A percentile compares a stretch with the other conserved stretches of the same genome.
phyloP scores from a whole-genome alignment of 2,113 vertebrate species.

The Ursus arctos region DNA sequence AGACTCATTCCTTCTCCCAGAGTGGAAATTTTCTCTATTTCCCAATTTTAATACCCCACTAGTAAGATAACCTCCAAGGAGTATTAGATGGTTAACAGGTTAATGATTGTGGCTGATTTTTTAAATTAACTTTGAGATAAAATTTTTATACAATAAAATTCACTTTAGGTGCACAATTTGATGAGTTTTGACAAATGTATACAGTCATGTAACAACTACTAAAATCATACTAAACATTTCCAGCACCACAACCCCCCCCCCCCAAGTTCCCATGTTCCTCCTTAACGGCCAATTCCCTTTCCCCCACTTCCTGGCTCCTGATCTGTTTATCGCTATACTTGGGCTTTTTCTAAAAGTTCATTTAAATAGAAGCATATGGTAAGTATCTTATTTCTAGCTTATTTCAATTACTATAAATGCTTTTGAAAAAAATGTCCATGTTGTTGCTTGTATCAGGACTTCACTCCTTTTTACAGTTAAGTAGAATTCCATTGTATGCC shows the following conservation, averaged over 20 bases:
- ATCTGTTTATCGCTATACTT: neutral
- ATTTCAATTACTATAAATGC: neutral
- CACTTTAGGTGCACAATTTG: neutral
- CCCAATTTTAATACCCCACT: neutral
- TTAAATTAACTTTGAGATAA: neutral
- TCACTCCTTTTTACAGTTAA: neutral
- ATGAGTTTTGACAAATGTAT: neutral
- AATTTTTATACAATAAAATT: neutral
- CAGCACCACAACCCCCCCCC: neutral
- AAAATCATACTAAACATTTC: neutral
- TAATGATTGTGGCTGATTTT: conserved; percentile 5
- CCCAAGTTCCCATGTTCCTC: neutral
- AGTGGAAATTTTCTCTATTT: conserved; percentile 14
- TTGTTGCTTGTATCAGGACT: neutral
- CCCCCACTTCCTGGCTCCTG: neutral
- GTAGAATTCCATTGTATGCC: neutral
- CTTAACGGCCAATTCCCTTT: neutral
- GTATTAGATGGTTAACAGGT: neutral
- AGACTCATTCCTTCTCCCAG: neutral
- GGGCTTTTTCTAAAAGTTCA: neutral
- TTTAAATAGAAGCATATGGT: neutral
- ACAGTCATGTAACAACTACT: neutral
- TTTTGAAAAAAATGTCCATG: neutral
- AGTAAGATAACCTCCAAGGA: conserved; percentile 5
- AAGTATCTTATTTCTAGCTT: neutral